These are phyloP conservation scores for Anoplopoma fimbria DNA, from an alignment of 2,113 vertebrate species.

Conservation along the genomic window DNA sequence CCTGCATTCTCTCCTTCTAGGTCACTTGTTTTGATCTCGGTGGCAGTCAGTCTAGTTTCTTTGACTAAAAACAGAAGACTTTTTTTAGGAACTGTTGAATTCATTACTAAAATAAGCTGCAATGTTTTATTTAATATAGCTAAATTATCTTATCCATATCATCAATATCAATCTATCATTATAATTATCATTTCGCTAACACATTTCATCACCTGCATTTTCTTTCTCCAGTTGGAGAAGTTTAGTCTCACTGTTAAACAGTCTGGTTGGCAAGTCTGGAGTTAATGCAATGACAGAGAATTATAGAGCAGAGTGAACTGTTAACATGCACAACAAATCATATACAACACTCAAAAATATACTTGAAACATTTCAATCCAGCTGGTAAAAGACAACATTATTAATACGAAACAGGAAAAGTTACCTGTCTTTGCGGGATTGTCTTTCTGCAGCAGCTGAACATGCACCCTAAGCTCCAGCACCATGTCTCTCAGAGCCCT, in stretches of 20 bases:
- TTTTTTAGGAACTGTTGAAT: too few relatives aligned
- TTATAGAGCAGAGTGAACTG: not conserved
- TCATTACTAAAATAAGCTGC: too few relatives aligned
- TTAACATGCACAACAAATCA: not conserved
- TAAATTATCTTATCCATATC: too few relatives aligned
- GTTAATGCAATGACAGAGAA: not conserved
- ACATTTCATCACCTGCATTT: not conserved
- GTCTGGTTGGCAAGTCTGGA: constrained; percentile 20
- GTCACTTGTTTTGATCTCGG: not conserved
- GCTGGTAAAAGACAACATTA: not conserved
- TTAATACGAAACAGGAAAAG: not conserved
- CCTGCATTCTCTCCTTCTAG: not conserved
- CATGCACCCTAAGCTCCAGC: not conserved
- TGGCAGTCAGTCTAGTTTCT: not conserved
- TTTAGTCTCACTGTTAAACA: constrained; percentile 20
- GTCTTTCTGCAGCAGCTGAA: constrained; percentile 4
- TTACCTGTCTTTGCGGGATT: not conserved
- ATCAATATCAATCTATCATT: too few relatives aligned
- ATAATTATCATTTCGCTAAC: not conserved
- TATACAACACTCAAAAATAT: not conserved
- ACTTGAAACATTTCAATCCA: not conserved
- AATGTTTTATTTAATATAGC: too few relatives aligned
- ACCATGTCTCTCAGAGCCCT: not conserved
- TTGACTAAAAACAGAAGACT: not conserved
- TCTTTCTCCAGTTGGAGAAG: constrained; percentile 14